Evolutionary conservation across 1,140 invertebrate genomes (phyloP).

Genomic region (Asbolus verrucosus): DNA sequence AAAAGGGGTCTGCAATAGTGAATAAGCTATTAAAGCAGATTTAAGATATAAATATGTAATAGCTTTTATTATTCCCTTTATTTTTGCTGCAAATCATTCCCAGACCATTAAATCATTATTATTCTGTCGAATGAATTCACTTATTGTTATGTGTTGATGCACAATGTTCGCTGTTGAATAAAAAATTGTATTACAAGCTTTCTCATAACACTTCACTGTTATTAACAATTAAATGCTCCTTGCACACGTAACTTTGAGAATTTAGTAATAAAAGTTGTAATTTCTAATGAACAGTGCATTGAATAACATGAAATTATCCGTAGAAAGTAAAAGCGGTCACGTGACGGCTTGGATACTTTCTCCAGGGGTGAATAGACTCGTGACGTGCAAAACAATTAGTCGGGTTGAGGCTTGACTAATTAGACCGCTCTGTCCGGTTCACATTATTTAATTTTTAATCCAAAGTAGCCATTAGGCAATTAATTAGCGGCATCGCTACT

Average conservation of each 20-base stretch:
- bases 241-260: constrained; percentile 36
- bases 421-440: constrained; percentile 12
- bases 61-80: constrained; percentile 7
- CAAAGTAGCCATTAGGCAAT: constrained; percentile 3
- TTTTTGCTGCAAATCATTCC: constrained; percentile 32
- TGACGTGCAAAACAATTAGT: constrained; percentile 35
- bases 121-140: constrained; percentile 1
- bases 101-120: constrained; percentile 30
- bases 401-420: constrained; percentile 23
- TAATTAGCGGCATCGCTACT: neutral
- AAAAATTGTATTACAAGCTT: constrained; percentile 38
- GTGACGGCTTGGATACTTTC: constrained; percentile 22
- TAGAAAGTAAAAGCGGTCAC: constrained; percentile 38
- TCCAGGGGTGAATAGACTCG: constrained; percentile 34
- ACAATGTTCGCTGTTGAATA: constrained; percentile 16
- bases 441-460: constrained; percentile 20
- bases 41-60: constrained; percentile 26
- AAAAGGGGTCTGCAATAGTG: neutral
- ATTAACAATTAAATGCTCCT: constrained; percentile 38
- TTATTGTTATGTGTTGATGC: constrained; percentile 27
- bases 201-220: constrained; percentile 31
- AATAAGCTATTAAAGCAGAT: too few species aligned
- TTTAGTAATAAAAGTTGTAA: constrained; percentile 39
- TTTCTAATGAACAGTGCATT: constrained; percentile 35
- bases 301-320: constrained; percentile 36